These are phyloP conservation scores for Daboia siamensis DNA, from an alignment of 2,113 vertebrate species.

Conservation along the genomic window DNA sequence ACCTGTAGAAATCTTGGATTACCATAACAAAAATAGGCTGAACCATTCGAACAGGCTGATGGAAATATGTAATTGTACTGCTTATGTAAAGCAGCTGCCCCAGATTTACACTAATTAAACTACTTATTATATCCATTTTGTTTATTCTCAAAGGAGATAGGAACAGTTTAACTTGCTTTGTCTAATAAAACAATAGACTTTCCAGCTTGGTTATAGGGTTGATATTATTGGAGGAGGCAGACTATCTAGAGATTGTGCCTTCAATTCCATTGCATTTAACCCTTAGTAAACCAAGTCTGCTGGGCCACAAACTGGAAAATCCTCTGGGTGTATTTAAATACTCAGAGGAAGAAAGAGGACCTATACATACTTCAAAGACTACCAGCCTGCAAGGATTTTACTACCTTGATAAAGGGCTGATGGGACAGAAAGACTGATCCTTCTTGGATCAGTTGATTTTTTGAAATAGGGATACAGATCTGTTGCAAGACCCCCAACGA, in stretches of 20 bases:
- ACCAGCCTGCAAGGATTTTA: neutral
- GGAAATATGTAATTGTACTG: neutral
- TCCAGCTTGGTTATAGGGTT: neutral
- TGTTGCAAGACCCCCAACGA: neutral
- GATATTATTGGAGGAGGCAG: neutral
- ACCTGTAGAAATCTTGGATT: neutral
- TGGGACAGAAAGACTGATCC: neutral
- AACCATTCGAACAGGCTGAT: neutral
- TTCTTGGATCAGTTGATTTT: neutral
- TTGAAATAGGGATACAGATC: neutral
- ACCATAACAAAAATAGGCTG: neutral
- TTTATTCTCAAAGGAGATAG: neutral
- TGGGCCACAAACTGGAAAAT: neutral
- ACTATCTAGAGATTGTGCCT: neutral
- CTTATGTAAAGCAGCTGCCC: neutral
- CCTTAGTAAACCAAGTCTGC: neutral
- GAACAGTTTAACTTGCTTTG: constrained; percentile 6
- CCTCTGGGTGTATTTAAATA: neutral
- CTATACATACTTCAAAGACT: neutral
- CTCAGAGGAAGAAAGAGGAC: neutral
- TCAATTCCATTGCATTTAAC: neutral
- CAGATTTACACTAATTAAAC: neutral
- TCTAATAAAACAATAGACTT: neutral
- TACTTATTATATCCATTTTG: neutral
- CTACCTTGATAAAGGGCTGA: neutral